Conservation (phyloP, 1,140 invertebrate genomes). For the Bombus turneri region DNA sequence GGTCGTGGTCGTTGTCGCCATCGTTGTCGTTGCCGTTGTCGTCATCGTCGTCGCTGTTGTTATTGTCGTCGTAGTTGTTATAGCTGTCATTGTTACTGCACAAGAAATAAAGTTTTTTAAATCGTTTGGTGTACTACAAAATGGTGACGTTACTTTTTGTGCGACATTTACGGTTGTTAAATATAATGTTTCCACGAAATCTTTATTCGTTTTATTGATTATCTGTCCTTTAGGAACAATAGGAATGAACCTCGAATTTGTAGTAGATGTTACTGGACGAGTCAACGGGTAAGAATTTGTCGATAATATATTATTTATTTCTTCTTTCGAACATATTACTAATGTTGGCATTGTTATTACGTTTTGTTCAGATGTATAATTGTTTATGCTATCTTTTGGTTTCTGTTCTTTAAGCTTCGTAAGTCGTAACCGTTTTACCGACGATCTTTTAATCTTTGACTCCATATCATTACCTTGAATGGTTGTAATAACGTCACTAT, state of each 20-base stretch:
- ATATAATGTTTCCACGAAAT: constrained; percentile 59
- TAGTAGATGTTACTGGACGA: constrained; percentile 25
- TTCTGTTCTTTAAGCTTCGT: constrained; percentile 42
- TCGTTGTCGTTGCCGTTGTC: too few relatives aligned
- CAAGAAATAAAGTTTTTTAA: neutral
- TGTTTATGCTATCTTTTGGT: neutral
- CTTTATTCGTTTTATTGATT: neutral
- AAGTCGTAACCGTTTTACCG: constrained; percentile 40
- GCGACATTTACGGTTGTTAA: constrained; percentile 71
- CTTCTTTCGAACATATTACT: constrained; percentile 74
- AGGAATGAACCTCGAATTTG: constrained; percentile 66
- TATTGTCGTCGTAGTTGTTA: neutral
- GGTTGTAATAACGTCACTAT: neutral
- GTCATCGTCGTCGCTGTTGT: too few relatives aligned
- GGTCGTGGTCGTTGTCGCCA: rapidly evolving
- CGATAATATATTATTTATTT: constrained; percentile 56
- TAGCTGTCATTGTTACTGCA: neutral
- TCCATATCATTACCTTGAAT: constrained; percentile 11
- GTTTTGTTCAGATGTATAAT: constrained; percentile 44
- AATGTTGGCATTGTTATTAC: constrained; percentile 73
- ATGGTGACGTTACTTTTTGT: constrained; percentile 41
- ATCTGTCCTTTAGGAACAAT: constrained; percentile 71
- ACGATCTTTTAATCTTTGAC: constrained; percentile 43
- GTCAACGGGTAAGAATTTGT: constrained; percentile 21
- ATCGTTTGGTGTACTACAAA: neutral